Conservation (phyloP, 2,113 vertebrate genomes). For the Halcyon senegalensis region DNA sequence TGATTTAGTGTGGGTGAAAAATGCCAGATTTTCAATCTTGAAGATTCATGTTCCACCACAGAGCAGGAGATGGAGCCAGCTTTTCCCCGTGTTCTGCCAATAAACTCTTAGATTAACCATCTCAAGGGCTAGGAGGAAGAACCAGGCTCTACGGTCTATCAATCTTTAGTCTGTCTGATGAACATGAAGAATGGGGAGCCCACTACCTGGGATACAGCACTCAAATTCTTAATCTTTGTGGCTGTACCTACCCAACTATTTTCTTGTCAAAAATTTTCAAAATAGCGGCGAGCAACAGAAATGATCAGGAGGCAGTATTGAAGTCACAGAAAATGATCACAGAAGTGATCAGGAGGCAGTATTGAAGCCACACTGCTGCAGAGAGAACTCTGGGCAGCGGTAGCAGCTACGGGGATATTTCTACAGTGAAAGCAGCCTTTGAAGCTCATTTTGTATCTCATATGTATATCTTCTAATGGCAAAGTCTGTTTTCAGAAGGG, state of each 20-base stretch:
- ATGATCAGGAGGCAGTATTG: neutral
- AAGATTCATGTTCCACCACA: slow-evolving; percentile 46
- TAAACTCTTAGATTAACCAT: neutral
- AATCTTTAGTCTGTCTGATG: neutral
- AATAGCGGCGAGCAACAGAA: neutral
- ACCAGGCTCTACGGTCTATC: neutral
- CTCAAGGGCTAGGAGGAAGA: neutral
- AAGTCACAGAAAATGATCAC: neutral
- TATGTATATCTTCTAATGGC: neutral
- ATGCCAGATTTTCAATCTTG: slow-evolving; percentile 38
- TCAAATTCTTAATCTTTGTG: neutral
- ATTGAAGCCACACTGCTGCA: neutral
- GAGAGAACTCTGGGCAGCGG: neutral
- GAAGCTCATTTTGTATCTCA: neutral
- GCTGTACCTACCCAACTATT: neutral
- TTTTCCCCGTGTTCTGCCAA: slow-evolving; percentile 26
- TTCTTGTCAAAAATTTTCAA: neutral
- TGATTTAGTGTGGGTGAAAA: slow-evolving; percentile 53
- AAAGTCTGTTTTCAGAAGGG: neutral
- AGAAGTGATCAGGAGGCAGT: neutral
- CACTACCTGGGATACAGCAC: neutral
- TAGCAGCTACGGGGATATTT: neutral
- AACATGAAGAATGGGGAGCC: neutral
- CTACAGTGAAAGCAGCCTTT: neutral
- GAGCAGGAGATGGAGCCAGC: slow-evolving; percentile 28